Evolutionary conservation across 2,888 invertebrate species (phyloP).

Genomic region (Amitus sp.): DNA sequence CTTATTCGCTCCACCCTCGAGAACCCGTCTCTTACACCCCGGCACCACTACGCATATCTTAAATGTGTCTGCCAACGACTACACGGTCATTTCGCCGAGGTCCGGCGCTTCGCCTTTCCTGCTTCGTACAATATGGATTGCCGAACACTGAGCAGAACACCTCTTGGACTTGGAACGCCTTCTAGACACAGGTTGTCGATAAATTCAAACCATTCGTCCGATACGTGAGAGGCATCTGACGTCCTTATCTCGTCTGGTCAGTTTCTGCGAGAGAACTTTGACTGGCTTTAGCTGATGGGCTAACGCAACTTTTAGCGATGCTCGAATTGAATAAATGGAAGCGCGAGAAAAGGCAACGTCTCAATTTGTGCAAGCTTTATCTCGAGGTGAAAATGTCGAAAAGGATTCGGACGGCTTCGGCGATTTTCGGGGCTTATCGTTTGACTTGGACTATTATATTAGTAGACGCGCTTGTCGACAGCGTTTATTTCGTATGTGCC

Average conservation of each 20-base stretch:
- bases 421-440: constrained; percentile 32
- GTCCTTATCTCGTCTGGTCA: constrained; percentile 44
- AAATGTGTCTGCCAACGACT: constrained; percentile 43
- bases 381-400: constrained; percentile 11
- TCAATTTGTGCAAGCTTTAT: constrained; percentile 18
- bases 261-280: constrained; percentile 26
- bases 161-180: constrained; percentile 50
- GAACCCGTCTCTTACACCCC: constrained; percentile 32
- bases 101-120: constrained; percentile 33
- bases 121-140: constrained; percentile 51
- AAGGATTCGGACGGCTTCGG: constrained; percentile 3
- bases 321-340: constrained; percentile 34
- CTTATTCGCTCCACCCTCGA: constrained; percentile 56
- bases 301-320: constrained; percentile 30
- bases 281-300: constrained; percentile 30
- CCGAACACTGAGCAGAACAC: constrained; percentile 36
- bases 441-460: constrained; percentile 53
- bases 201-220: constrained; percentile 57
- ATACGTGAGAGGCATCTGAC: constrained; percentile 47
- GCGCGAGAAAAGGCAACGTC: constrained; percentile 3
- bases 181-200: constrained; percentile 62
- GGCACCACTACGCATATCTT: constrained; percentile 42
- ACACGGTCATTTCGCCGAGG: constrained; percentile 55
- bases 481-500: constrained; percentile 56
- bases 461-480: constrained; percentile 48